Percentiles rank a stretch among this genome's conserved stretches.
These are phyloP conservation scores for Ophthalmolycus amberensis DNA, from an alignment of 2,113 vertebrate genomes.

Conservation along the genomic window DNA sequence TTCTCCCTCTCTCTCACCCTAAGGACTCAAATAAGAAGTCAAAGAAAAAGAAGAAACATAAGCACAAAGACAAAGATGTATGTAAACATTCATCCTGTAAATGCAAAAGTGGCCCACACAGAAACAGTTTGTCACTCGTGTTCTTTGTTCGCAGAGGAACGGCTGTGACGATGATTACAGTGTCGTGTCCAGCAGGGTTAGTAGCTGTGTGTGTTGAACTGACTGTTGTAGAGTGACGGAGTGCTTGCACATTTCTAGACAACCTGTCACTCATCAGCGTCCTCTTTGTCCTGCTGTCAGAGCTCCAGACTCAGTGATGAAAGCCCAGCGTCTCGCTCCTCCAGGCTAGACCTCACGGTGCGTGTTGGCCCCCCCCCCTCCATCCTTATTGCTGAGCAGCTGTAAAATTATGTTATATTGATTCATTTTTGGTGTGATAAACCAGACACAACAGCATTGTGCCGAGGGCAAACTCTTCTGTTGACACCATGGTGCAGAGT, in stretches of 20 bases:
- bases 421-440: not conserved
- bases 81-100: conserved; percentile 43
- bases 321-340: conserved; percentile 62
- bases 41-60: conserved; percentile 85
- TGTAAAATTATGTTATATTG: not conserved
- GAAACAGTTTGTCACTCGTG: conserved; percentile 6
- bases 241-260: not conserved
- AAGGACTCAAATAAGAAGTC: conserved; percentile 80
- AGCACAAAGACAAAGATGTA: conserved; percentile 81
- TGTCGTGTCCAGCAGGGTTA: conserved; percentile 90
- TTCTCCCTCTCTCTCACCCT: conserved; percentile 38
- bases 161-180: conserved; percentile 86
- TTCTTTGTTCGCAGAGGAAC: conserved; percentile 85
- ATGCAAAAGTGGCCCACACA: not conserved
- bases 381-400: not conserved
- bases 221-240: not conserved
- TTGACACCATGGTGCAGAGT: not conserved
- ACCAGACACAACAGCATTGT: not conserved
- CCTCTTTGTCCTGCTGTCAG: conserved; percentile 46
- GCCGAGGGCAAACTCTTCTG: not conserved
- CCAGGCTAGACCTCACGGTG: conserved; percentile 65
- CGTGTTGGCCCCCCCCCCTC: conserved; percentile 9
- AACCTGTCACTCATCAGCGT: not conserved
- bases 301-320: conserved; percentile 78
- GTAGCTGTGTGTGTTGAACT: conserved; percentile 75